Conservation (phyloP, 1,140 invertebrate genomes). For the Aphaenogaster rudis region DNA sequence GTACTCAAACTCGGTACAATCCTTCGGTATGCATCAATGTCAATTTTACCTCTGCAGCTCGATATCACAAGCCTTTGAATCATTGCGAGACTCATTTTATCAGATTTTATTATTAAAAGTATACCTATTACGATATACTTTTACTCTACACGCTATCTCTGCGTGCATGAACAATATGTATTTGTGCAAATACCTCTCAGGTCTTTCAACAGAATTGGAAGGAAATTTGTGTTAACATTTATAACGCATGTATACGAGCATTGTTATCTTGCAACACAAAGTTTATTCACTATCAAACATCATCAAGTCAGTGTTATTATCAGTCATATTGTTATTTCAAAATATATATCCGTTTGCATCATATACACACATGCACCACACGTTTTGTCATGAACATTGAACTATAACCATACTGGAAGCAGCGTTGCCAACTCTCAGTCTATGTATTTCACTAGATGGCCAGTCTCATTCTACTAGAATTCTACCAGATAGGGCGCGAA, state of each 20-base stretch:
- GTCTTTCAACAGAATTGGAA: background rate
- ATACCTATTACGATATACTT: background rate
- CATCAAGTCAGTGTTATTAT: background rate
- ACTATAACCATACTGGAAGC: too few relatives aligned
- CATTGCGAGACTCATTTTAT: conserved; percentile 57
- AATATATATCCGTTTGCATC: background rate
- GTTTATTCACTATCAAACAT: background rate
- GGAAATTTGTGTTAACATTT: background rate
- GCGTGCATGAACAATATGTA: background rate
- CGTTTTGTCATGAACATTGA: background rate
- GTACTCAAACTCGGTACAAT: background rate
- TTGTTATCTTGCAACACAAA: background rate
- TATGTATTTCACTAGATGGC: too few relatives aligned
- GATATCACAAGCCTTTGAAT: conserved; percentile 41
- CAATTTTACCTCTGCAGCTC: conserved; percentile 21
- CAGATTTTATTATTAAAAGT: conserved; percentile 14
- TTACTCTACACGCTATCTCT: background rate
- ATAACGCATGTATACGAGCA: background rate
- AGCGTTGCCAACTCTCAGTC: too few relatives aligned
- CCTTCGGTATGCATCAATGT: background rate
- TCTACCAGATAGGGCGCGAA: too few relatives aligned
- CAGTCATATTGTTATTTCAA: background rate
- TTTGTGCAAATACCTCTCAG: conserved; percentile 5
- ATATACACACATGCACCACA: background rate
- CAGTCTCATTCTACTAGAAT: too few relatives aligned